Evolutionary conservation across 2,888 invertebrate genomes (phyloP).

Genomic region (Dryobotodes eremita): DNA sequence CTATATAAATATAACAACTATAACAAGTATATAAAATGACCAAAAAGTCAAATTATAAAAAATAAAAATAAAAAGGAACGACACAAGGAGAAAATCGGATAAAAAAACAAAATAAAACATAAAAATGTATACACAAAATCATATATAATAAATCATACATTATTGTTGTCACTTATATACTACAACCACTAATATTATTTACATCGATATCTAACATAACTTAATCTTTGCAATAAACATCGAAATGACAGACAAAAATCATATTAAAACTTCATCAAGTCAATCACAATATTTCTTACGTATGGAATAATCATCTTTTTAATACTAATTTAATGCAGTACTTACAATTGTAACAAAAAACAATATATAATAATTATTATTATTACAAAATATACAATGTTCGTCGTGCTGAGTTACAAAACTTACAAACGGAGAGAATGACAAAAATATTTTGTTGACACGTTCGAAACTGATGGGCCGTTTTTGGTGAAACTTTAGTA

Average conservation of each 20-base stretch:
- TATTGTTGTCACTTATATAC: conserved; percentile 68
- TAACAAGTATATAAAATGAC: neutral
- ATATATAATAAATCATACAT: conserved; percentile 73
- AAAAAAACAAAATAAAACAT: conserved; percentile 65
- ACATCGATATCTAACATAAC: conserved; percentile 67
- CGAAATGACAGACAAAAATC: conserved; percentile 59
- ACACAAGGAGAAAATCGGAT: conserved; percentile 8
- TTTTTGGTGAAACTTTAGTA: conserved; percentile 64
- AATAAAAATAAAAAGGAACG: neutral
- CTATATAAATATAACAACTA: conserved; percentile 7
- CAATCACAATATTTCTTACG: conserved; percentile 77
- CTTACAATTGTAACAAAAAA: conserved; percentile 70
- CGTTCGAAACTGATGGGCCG: conserved; percentile 65
- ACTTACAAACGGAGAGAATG: conserved; percentile 59
- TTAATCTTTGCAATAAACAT: conserved; percentile 67
- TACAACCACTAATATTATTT: conserved; percentile 66
- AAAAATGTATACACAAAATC: conserved; percentile 71
- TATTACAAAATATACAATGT: conserved; percentile 85
- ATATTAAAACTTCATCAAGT: conserved; percentile 56
- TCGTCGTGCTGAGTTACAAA: conserved; percentile 53
- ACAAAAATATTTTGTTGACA: conserved; percentile 63
- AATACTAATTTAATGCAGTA: conserved; percentile 76
- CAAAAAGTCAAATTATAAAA: neutral
- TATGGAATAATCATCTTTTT: conserved; percentile 78
- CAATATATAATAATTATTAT: conserved; percentile 70